Evolutionary conservation across 2,113 vertebrate species (phyloP), one percentile per base, ranked within the genome.

Genomic region (Daphoenositta chrysoptera): DNA sequence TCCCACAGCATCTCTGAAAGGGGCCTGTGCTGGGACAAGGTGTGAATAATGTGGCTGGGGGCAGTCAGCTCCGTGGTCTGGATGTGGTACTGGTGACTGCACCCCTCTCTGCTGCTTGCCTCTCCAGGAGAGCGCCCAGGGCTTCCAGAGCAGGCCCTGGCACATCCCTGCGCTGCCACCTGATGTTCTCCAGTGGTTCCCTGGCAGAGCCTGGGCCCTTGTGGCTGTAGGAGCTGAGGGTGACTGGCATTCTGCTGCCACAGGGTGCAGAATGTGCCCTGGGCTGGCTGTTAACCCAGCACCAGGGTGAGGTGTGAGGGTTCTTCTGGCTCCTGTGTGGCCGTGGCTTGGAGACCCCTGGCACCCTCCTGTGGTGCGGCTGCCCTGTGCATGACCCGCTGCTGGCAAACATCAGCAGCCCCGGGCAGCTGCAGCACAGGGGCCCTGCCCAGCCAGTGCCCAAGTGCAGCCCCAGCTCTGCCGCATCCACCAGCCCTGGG

Each of bases 381-480:
- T 50, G 54, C 19, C 21, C 35, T 1, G 0, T 61, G 28, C 35
- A 3, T 0, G 1, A 44, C 42, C n/a, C 0, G 0, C 27, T 39
- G 50, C 72, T 69, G 72, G 64, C 60, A 39, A 20, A 42, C 33
- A 40, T 3, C 27, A 0, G 0, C 12, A 9, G 21, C 13, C 48
- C 11, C 0, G 0, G 48, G 66, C 61, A 54, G 27, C 65, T 10
- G 10, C 45, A 42, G 71, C n/a, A 28, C 2, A 1, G 40, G 51
- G 60, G 27, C 42, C 27, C 39, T 24, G 56, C 54, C 3, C 42
- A 39, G 47, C 39, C 37, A 63, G 73, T 2, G 47, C 83, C 66
- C 10, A 7, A 23, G n/a, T 0, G 3, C 27, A 85, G 37, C 40
- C 75, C 58, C 54, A 33, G 78, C 60, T 70, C 60, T 82, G 71